Percentiles rank a stretch among this genome's conserved stretches.
These are phyloP conservation scores for Xiphorhynchus elegans DNA, from an alignment of 2,113 vertebrate genomes.

Conservation along the genomic window DNA sequence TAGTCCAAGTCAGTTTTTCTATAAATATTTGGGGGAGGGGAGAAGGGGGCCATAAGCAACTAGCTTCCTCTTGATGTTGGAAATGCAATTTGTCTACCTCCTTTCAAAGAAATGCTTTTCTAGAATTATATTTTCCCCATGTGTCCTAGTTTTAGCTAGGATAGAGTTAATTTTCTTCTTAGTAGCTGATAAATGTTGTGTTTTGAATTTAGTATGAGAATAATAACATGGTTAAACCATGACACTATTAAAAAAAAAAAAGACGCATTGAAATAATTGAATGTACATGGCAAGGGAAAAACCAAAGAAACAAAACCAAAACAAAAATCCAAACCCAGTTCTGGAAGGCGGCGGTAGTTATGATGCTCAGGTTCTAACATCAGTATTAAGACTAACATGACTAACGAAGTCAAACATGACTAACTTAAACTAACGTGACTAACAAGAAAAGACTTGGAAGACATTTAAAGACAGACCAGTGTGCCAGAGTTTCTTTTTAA, in stretches of 20 bases:
- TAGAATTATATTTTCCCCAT: not conserved
- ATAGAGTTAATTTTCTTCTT: not conserved
- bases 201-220: not conserved
- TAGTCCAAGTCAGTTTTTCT: not conserved
- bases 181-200: not conserved
- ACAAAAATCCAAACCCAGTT: not conserved
- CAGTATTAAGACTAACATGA: not conserved
- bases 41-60: not conserved
- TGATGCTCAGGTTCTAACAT: not conserved
- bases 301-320: not conserved
- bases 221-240: not conserved
- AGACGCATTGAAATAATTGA: not conserved
- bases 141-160: not conserved
- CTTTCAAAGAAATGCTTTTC: not conserved
- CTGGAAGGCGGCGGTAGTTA: not conserved
- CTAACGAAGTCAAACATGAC: no score
- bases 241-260: not conserved
- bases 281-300: not conserved
- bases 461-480: not conserved
- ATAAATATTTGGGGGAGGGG: not conserved
- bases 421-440: not conserved
- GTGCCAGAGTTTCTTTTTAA: not conserved
- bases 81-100: not conserved
- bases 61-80: not conserved
- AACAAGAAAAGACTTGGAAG: not conserved